Evolutionary conservation across 2,113 vertebrate genomes (phyloP).

Genomic region (Notechis scutatus): DNA sequence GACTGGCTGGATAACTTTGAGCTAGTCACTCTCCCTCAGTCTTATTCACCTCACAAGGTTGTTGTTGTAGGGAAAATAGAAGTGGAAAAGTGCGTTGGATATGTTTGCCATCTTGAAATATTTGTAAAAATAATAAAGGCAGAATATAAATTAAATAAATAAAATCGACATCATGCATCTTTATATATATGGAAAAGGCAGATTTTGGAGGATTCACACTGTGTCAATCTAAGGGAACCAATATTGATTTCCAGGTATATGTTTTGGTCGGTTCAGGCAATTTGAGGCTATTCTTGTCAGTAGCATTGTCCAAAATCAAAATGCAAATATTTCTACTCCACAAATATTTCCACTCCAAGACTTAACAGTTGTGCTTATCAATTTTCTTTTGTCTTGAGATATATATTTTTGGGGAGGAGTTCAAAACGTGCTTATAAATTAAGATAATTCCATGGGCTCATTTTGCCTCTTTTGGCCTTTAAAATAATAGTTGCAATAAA

Average conservation of each 20-base stretch:
- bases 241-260: background rate
- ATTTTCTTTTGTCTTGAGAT: background rate
- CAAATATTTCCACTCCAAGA: background rate
- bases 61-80: too few relatives aligned
- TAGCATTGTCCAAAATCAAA: background rate
- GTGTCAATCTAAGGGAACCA: background rate
- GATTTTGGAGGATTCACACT: background rate
- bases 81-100: too few relatives aligned
- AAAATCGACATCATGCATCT: background rate
- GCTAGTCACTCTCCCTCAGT: too few relatives aligned
- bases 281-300: background rate
- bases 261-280: background rate
- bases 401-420: background rate
- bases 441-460: background rate
- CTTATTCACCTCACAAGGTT: too few relatives aligned
- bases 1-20: too few relatives aligned
- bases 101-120: too few relatives aligned
- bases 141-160: background rate
- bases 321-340: background rate
- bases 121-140: background rate
- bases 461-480: background rate
- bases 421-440: background rate
- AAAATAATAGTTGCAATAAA: background rate
- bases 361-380: background rate
- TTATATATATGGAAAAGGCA: background rate